A percentile compares a stretch with the other conserved stretches of the same genome.
These are phyloP conservation scores for Argyresthia goedartella DNA, from an alignment of 2,888 invertebrate species.

Conservation along the genomic window DNA sequence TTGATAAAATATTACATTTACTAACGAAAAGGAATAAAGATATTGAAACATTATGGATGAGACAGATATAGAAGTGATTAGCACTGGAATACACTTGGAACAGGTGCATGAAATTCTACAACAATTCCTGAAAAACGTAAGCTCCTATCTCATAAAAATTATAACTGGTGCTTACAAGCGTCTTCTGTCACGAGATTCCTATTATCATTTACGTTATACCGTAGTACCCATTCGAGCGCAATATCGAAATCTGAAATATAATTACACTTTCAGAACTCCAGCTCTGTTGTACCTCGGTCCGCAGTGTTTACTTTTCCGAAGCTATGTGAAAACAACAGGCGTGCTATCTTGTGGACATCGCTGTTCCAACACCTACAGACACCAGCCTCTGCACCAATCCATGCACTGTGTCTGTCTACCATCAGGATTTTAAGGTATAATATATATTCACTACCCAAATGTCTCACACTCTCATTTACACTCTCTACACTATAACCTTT, in stretches of 20 bases:
- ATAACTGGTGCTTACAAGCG: too few relatives aligned
- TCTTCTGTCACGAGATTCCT: background rate
- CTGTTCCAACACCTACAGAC: constrained; percentile 69
- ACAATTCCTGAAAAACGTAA: constrained; percentile 40
- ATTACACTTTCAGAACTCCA: background rate
- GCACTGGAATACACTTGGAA: constrained; percentile 24
- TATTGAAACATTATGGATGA: constrained; percentile 35
- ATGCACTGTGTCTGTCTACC: constrained; percentile 69
- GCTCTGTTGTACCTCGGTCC: constrained; percentile 24
- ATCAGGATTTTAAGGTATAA: constrained; percentile 78
- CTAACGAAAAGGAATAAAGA: background rate
- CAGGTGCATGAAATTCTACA: constrained; percentile 30
- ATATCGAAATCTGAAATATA: background rate
- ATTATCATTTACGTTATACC: background rate
- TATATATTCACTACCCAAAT: background rate
- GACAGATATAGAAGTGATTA: constrained; percentile 38
- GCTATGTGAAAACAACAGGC: constrained; percentile 62
- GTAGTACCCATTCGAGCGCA: background rate
- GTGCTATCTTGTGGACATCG: constrained; percentile 72
- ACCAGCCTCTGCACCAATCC: constrained; percentile 35
- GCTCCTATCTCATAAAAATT: constrained; percentile 7
- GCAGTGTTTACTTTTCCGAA: constrained; percentile 71
- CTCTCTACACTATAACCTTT: background rate
- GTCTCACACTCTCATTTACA: background rate
- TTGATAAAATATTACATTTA: background rate